Base-by-base conservation (phyloP, 2,888 invertebrate species). In the Pseudoips prasinana region DNA sequence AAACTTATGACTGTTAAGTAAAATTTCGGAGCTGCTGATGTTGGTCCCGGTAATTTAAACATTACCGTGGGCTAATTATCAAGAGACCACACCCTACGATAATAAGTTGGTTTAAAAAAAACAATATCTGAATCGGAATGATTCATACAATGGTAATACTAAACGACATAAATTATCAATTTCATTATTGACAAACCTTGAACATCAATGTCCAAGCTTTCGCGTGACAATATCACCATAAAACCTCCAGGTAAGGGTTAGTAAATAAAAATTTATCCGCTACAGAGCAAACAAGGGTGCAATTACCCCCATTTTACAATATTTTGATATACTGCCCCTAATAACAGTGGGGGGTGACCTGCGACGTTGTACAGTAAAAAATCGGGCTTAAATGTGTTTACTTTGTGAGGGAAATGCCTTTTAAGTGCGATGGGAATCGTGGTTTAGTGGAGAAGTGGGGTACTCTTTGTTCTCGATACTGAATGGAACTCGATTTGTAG, bases 291-390 rank as follows among this genome's bases (percentile, higher is more conserved):
- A 86, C 76, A 78, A 55, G 67, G 57, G 68, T 70, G 63, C 70
- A 78, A 81, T 78, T 75, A 75, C 77, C 74, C 73, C 54, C 56
- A 64, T 67, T 76, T 70, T 70, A 75, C 70, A 77, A 77, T 82
- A 77, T 81, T 84, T 78, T 87, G 87, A 88, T 86, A 79, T 86
- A 87, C 86, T 76, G 71, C 75, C 69, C 59, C 42, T 88, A 88
- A 87, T 88, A 87, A 85, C 72, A 80, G 78, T 40, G 59, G 27
- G 42, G 50, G 64, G 63, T 52, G 57, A 59, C 55, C 55, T 50
- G 48, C 63, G 64, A 56, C 64, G 70, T 66, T 79, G 71, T 68
- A 73, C 67, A 73, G 67, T 80, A 69, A 64, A 72, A 84, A 87
- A 87, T 85, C 84, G 76, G 73, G 68, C 65, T 52, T 48, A 54